Base-by-base conservation (phyloP, 2,113 vertebrate species). In the Aptenodytes patagonicus region DNA sequence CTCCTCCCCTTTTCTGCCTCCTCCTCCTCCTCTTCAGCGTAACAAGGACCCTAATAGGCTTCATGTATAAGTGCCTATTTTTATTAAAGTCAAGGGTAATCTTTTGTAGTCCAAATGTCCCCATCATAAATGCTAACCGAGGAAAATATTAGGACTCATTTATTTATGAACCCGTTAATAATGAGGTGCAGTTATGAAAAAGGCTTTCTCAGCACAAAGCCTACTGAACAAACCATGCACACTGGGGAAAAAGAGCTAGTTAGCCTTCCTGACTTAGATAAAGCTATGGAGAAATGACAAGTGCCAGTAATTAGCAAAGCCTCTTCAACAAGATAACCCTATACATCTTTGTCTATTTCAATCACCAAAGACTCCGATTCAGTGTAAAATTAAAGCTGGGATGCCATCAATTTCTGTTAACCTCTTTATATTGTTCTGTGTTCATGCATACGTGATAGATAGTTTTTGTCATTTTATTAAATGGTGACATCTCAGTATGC, bases 91-190 rank as follows among this genome's bases (percentile, higher is more conserved):
- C 98, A 97, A 98, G 98, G 98, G 97, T 95, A 98, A 98, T 98
- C 98, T 98, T 98, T 98, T 98, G 98, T 98, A 98, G 98, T 98
- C 98, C 97, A 98, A 98, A 97, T 98, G 97, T 98, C 97, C 98
- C 98, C 98, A 98, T 99, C 99, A 98, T 98, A 99, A 98, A 99
- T 98, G 98, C 98, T 98, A 99, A 99, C 98, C 5, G 96, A 98
- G 98, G 98, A 98, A 98, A 99, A 99, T 99, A 99, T 98, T 98
- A 98, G 96, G 97, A 98, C 97, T 96, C 98, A 98, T 99, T 99
- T 99, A 99, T 99, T 99, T 99, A 99, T 99, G 99, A 99, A 99
- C 98, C 98, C 80, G 98, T 99, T 99, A 99, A 99, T 99, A 99
- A 99, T 98, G 98, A 98, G 98, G 98, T 95, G 96, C 96, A 97